These are phyloP conservation scores for Seriola rivoliana DNA, from an alignment of 2,113 vertebrate species.

Conservation along the genomic window DNA sequence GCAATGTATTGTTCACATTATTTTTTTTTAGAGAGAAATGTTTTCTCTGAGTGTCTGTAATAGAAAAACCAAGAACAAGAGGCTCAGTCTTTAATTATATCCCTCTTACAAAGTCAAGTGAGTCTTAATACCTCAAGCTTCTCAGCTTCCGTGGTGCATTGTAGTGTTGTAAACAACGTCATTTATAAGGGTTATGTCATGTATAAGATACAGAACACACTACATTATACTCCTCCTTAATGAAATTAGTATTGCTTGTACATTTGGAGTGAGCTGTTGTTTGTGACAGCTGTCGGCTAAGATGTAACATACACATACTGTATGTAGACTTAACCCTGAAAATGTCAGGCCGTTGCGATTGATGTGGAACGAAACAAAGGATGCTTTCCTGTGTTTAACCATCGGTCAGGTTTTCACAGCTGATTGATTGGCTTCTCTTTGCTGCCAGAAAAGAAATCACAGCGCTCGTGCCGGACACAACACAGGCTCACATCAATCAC, in stretches of 20 bases:
- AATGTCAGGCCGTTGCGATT: conserved; percentile 57
- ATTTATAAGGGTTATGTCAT: neutral
- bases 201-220: neutral
- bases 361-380: conserved; percentile 70
- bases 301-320: conserved; percentile 36
- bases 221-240: neutral
- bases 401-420: conserved; percentile 58
- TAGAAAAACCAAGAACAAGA: conserved; percentile 25
- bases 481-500: conserved; percentile 76
- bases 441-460: conserved; percentile 66
- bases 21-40: neutral
- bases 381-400: conserved; percentile 72
- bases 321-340: conserved; percentile 38
- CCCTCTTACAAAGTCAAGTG: conserved; percentile 42
- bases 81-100: conserved; percentile 39
- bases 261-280: conserved; percentile 21
- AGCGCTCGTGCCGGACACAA: conserved; percentile 41
- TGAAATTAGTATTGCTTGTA: conserved; percentile 12
- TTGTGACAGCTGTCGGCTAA: conserved; percentile 41
- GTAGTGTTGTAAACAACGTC: neutral
- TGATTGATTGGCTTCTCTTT: conserved; percentile 74
- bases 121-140: conserved; percentile 38
- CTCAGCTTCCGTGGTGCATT: conserved; percentile 13
- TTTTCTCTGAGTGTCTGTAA: conserved; percentile 19
- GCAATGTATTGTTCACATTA: neutral